phyloP scores from a whole-genome alignment of 2,113 vertebrate genomes.

The Saguinus imperator region DNA sequence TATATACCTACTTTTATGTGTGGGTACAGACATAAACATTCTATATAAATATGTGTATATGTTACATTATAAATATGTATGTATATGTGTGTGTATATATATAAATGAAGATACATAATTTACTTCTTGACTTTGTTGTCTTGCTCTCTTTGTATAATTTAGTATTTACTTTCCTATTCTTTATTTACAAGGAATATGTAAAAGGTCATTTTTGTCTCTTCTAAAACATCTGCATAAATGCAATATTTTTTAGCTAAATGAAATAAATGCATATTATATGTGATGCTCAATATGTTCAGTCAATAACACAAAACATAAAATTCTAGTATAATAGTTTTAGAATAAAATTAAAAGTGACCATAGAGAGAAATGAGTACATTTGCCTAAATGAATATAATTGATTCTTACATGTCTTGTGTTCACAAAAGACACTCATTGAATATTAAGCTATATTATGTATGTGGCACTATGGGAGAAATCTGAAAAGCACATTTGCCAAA shows the following conservation, averaged over 20 bases:
- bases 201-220: constrained; percentile 1
- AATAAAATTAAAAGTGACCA: neutral
- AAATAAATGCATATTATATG: neutral
- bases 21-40: neutral
- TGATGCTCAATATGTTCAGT: neutral
- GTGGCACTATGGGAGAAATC: accelerated
- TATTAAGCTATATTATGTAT: neutral
- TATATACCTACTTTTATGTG: neutral
- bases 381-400: neutral
- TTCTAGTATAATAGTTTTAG: neutral
- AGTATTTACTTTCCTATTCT: neutral
- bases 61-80: neutral
- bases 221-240: neutral
- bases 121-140: neutral
- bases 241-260: neutral
- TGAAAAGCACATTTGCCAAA: neutral
- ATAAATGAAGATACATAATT: too few relatives aligned
- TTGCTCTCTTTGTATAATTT: neutral
- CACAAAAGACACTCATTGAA: neutral
- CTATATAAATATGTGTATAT: neutral
- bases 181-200: neutral
- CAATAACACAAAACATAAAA: neutral
- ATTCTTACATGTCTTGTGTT: neutral
- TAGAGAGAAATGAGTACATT: neutral
- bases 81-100: neutral